Conservation (phyloP, 2,888 invertebrate genomes). For the Globia sparganii region DNA sequence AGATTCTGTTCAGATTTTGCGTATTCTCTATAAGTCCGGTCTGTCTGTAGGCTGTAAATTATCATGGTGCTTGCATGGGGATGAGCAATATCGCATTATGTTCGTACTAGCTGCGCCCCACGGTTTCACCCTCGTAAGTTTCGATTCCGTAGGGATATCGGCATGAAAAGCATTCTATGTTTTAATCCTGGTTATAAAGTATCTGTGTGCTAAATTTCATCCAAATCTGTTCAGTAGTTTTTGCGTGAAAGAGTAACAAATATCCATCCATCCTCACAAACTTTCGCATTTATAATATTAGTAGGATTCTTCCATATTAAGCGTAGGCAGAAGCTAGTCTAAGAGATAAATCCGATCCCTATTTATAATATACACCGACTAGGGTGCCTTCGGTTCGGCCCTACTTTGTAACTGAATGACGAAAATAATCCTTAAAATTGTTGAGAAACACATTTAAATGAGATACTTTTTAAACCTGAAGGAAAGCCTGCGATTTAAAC, state of each 20-base stretch:
- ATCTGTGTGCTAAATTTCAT: too few species aligned
- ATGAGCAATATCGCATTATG: neutral
- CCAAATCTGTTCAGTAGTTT: too few species aligned
- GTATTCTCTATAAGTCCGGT: neutral
- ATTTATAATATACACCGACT: neutral
- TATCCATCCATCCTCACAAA: too few species aligned
- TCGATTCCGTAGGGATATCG: too few species aligned
- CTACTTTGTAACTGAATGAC: neutral
- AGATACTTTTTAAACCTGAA: neutral
- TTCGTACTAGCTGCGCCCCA: too few species aligned
- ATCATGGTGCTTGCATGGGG: neutral
- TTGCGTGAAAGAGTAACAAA: too few species aligned
- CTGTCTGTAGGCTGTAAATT: neutral
- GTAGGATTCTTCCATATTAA: neutral
- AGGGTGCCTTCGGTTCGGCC: neutral
- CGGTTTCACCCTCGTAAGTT: too few species aligned
- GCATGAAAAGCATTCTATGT: too few species aligned
- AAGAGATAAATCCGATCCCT: neutral
- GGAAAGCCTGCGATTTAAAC: neutral
- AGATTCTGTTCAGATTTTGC: neutral
- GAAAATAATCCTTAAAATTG: neutral
- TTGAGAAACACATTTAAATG: neutral
- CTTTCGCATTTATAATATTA: too few species aligned
- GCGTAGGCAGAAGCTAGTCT: neutral
- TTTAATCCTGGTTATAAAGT: too few species aligned